These are phyloP conservation scores for Bombus breviceps DNA, from an alignment of 1,140 invertebrate species.

Conservation along the genomic window DNA sequence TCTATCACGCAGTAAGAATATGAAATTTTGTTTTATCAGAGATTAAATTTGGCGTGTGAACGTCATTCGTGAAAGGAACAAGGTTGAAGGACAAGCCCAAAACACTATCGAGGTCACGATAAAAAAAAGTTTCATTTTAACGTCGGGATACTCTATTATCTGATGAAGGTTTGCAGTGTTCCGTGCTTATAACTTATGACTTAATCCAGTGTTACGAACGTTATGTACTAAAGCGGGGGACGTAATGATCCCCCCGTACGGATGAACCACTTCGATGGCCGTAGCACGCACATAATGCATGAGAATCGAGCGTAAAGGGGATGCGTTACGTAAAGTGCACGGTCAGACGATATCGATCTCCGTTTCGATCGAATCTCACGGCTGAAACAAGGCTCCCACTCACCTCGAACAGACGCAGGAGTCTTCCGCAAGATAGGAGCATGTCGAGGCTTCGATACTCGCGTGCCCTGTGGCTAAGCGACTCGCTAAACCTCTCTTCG, in stretches of 20 bases:
- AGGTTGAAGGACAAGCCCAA: neutral
- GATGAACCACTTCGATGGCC: constrained; percentile 57
- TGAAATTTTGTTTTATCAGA: neutral
- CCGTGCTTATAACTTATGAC: constrained; percentile 74
- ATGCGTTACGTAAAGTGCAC: constrained; percentile 74
- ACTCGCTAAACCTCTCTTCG: constrained; percentile 55
- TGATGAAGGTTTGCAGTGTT: constrained; percentile 42
- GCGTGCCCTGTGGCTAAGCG: constrained; percentile 48
- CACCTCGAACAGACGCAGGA: constrained; percentile 13
- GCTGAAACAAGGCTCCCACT: constrained; percentile 36
- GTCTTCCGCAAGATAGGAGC: constrained; percentile 25
- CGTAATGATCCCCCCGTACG: constrained; percentile 65
- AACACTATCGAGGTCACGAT: neutral
- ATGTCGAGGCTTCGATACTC: constrained; percentile 32
- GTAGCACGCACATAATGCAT: constrained; percentile 49
- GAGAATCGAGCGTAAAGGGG: constrained; percentile 48
- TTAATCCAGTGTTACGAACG: constrained; percentile 74
- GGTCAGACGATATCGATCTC: constrained; percentile 72
- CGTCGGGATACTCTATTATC: constrained; percentile 53
- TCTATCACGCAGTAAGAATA: neutral
- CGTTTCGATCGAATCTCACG: constrained; percentile 59
- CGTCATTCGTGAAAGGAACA: neutral
- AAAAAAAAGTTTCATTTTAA: constrained; percentile 21
- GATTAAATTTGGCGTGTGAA: too few species aligned
- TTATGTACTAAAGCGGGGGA: constrained; percentile 58